Evolutionary conservation across 53 echinoderm and acorn worm genomes (phyloP), one percentile per base, ranked within the genome.

Genomic region (Astropecten irregularis): DNA sequence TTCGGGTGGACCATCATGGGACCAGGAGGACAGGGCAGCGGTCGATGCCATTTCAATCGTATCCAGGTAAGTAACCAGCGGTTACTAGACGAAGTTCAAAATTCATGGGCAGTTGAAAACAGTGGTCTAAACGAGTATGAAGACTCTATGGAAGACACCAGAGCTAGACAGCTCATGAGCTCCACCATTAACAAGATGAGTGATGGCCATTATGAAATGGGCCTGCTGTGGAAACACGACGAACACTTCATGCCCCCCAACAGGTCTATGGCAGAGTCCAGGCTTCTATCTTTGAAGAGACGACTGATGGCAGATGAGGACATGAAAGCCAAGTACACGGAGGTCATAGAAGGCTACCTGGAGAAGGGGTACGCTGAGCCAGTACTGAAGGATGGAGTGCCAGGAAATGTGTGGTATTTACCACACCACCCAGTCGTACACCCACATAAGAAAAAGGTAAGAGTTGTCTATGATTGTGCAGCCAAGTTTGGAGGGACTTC

Each of bases 381-480:
- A 38, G 71, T 84, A 15, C 20, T 66, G 29, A 8, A 47, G 3
- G 69, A 66, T 28, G 18, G 39, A 3, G 4, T 33, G 2, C 60
- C 61, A 18, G 79, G 79, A 28, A 59, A 37, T 21, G 87, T 69
- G 16, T 92, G 92, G 88, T 88, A 88, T 55, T 32, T 88, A 13
- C 92, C 88, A 9, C 92, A 92, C 35, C 88, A 88, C 38, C 76
- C 81, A 32, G 85, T 91, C 3, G 9, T 91, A 15, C 66, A 82
- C 40, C 73, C 83, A 25, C 64, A 64, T 34, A 90, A 90, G 57
- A 81, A 67, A 11, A 91, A 91, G 59, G 49, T 65, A 9, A 28
- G 87, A 32, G 73, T 88, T 26, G 91, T 91, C 15, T 91, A 60
- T 47, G 87, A 91, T 29, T 91, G 91, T 83, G 91, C 87, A 5